Base-by-base conservation (phyloP, 2,797 vertebrate genomes). In the Peromyscus attwateri region DNA sequence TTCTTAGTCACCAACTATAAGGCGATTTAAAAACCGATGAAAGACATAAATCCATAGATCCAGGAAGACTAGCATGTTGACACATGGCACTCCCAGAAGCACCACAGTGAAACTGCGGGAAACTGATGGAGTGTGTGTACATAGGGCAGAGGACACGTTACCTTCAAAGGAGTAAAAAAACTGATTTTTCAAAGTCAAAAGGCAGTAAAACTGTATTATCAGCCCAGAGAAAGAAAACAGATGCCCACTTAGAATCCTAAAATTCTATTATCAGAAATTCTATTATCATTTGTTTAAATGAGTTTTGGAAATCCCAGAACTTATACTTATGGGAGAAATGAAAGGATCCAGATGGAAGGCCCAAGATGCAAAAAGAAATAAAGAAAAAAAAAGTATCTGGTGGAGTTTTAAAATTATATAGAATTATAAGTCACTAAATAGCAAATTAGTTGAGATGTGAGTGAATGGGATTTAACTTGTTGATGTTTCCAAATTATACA, bases 381-480 rank as follows among this genome's bases (percentile, higher is more conserved):
- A 95, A 94, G 7, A 73, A 34, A 29, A n/a, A 79, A 52, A n/a
- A 64, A 83, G 4, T 62, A 55, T 76, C 46, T 76, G 27, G 23
- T 87, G 16, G 3, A 83, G 64, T 85, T 95, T 91, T 64, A 64
- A 95, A 91, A 34, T 43, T 84, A 31, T 9, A 29, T 52, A 89
- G 49, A 88, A 96, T 95, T 96, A 57, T 43, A 89, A 82, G 68
- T 91, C 82, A 66, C 85, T 77, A 88, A 81, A 75, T 64, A 60
- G n/a, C 29, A 92, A 91, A 82, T 60, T 43, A 95, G 34, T 85
- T 96, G 55, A 43, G 49, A 91, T 83, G 31, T 52, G 5, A 4
- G 12, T 85, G 34, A 82, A 64, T 85, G 82, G 11, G 3, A 14
- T 75, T 96, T 91, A 96, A 76, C 46, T 16, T 40, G 40, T 84